A percentile compares a stretch with the other conserved stretches of the same genome.
These are phyloP conservation scores for Tyto alba DNA, from an alignment of 2,113 vertebrate species.

Conservation along the genomic window DNA sequence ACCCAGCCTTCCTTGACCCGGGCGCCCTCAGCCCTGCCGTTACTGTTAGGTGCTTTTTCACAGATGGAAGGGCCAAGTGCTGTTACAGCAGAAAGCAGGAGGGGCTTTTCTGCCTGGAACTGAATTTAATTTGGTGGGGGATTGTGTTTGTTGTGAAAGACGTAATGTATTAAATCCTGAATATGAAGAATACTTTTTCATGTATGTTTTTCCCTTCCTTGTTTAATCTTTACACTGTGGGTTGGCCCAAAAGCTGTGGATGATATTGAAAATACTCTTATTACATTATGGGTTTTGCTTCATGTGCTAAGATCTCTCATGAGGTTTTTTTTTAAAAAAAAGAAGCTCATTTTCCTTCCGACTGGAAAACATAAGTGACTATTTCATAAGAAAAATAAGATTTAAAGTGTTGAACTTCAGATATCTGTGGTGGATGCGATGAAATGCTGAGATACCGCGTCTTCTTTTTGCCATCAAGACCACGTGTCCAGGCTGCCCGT, in stretches of 20 bases:
- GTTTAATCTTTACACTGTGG: accelerated
- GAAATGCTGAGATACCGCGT: not conserved
- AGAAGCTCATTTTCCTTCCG: not conserved
- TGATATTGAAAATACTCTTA: not conserved
- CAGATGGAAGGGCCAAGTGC: not conserved
- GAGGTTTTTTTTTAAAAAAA: not conserved
- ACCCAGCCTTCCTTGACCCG: not conserved
- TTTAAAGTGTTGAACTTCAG: not conserved
- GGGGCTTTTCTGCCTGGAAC: not conserved
- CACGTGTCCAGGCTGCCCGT: not conserved
- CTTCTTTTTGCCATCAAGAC: not conserved
- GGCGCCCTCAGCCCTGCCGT: not conserved
- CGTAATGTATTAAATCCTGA: not conserved
- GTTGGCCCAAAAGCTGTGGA: not conserved
- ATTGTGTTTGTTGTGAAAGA: not conserved
- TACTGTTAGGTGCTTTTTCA: not conserved
- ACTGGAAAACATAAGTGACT: not conserved
- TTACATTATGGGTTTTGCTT: not conserved
- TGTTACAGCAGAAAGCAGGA: not conserved
- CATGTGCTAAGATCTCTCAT: not conserved
- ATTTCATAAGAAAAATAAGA: not conserved
- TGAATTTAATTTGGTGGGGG: not conserved
- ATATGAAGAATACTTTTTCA: not conserved
- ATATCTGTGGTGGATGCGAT: not conserved
- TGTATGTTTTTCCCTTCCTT: not conserved